Base-by-base conservation (phyloP, 2,888 invertebrate species). In the Nysson spinosus region DNA sequence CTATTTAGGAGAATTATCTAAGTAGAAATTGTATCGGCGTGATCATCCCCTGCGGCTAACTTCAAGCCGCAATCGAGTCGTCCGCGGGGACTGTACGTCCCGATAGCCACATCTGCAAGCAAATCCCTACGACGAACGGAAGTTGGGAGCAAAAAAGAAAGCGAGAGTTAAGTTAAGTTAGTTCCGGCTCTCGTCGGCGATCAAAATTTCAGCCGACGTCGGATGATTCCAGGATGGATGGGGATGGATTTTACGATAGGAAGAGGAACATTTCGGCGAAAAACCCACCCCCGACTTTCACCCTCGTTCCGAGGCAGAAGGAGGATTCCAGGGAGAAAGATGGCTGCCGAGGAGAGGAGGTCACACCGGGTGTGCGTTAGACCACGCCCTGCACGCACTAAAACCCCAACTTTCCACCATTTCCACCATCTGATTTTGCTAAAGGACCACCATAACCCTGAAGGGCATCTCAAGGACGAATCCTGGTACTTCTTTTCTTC, bases 321-420 rank as follows among this genome's bases (percentile, higher is more conserved):
- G 74, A 75, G 78, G 51, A 57, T 51, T 47, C 40, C 47, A 43
- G 35, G 43, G 69, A 69, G 77, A 78, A 85, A 84, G 79, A 85
- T 84, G 85, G 84, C 84, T 75, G 65, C 67, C 54, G 39, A 60
- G 55, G 60, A 56, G 62, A 69, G 71, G 76, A 78, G 76, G 77
- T 75, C 77, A n/a, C n/a, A 76, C 79, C 81, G 82, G 80, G 81
- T 81, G 83, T 81, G 79, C 74, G 78, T 28, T 79, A 82, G 69
- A 77, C 83, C 84, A 85, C 84, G 84, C 84, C 85, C 82, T 80
- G 69, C 37, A 40, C 54, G 54, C 49, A 52, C 57, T 64, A 66
- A n/a, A 71, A 65, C 61, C 40, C 47, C 43, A 58, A 54, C 62
- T 67, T 71, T 67, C 63, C 56, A 40, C 30, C 22, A 55, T 55